phyloP scores from a whole-genome alignment of 2,113 vertebrate species.

The Antennarius striatus region DNA sequence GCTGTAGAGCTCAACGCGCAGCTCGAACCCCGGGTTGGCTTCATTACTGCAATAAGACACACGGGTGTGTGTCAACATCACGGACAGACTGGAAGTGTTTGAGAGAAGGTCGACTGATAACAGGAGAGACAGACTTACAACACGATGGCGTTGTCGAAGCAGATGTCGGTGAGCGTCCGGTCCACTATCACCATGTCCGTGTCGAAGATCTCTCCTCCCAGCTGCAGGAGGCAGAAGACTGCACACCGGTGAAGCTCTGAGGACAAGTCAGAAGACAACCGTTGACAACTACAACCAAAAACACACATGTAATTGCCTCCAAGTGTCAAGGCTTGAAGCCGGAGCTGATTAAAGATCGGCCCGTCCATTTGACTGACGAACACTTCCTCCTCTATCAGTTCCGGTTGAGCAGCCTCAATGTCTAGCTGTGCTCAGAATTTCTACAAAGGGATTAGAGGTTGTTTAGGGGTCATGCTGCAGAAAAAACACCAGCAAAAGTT shows the following conservation, averaged over 20 bases:
- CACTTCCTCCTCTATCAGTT: neutral
- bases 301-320: neutral
- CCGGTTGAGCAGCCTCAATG: neutral
- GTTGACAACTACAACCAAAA: neutral
- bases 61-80: neutral
- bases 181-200: conserved; percentile 95
- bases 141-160: conserved; percentile 88
- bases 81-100: too few species aligned
- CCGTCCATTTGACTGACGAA: conserved; percentile 6
- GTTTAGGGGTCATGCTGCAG: conserved; percentile 5
- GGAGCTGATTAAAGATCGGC: neutral
- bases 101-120: too few species aligned
- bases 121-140: conserved; percentile 81
- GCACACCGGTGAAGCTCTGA: conserved; percentile 91
- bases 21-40: conserved; percentile 85
- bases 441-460: neutral
- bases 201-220: conserved; percentile 91
- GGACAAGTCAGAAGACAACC: neutral
- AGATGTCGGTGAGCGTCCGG: conserved; percentile 92
- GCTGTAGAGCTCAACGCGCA: conserved; percentile 90
- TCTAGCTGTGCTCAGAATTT: neutral
- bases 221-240: conserved; percentile 91
- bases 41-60: conserved; percentile 72
- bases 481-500: neutral
- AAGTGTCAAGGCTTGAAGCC: conserved; percentile 2